Evolutionary conservation across 2,113 vertebrate species (phyloP).

Genomic region (Aphyosemion australe): DNA sequence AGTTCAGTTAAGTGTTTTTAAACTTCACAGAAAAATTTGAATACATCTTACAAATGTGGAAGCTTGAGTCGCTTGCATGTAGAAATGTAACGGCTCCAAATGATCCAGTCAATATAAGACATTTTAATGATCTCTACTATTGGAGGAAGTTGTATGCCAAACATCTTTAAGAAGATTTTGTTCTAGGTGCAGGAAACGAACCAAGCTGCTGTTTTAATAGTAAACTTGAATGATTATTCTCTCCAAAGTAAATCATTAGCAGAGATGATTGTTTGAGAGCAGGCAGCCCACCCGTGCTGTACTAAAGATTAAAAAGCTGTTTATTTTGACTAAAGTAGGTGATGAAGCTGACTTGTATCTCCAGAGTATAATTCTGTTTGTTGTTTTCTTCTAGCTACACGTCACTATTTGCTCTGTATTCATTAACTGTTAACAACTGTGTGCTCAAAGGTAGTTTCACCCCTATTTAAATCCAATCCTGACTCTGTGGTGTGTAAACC

Average conservation of each 20-base stretch:
- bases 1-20: not conserved
- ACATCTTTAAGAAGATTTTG: not conserved
- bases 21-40: not conserved
- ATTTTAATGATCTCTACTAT: no score
- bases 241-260: not conserved
- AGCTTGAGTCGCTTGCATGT: not conserved
- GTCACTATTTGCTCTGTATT: constrained; percentile 1
- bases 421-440: not conserved
- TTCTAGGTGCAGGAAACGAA: no score
- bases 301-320: not conserved
- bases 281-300: not conserved
- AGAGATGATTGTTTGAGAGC: not conserved
- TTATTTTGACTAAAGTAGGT: not conserved
- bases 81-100: not conserved
- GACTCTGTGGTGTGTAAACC: not conserved
- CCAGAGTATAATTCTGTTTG: not conserved
- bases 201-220: not conserved
- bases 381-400: not conserved
- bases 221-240: not conserved
- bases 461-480: not conserved
- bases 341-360: not conserved
- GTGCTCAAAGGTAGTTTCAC: not conserved
- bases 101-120: no score
- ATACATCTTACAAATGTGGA: not conserved
- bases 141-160: not conserved